Conservation (phyloP, 1,140 invertebrate genomes). For the Penaeus japonicus region DNA sequence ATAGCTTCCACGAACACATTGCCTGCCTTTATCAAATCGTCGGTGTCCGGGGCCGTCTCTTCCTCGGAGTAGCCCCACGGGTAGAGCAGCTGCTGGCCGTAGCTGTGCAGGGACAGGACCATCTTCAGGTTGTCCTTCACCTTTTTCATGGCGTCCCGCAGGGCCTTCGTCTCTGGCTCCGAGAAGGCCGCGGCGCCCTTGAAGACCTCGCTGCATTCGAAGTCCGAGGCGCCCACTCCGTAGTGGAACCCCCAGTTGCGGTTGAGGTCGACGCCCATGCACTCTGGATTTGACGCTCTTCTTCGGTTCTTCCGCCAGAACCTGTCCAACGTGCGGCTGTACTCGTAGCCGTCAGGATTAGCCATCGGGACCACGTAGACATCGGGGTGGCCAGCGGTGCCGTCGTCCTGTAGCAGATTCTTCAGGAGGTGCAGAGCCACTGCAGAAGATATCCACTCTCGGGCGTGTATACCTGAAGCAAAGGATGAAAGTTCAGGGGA, state of each 20-base stretch:
- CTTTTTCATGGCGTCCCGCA: slow-evolving; percentile 59
- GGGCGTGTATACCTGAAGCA: slow-evolving; percentile 76
- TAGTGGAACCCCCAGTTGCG: slow-evolving; percentile 60
- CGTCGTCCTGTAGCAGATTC: slow-evolving; percentile 72
- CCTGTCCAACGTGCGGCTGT: slow-evolving; percentile 59
- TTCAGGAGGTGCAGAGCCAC: slow-evolving; percentile 83
- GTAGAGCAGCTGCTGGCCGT: slow-evolving; percentile 85
- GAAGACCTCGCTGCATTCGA: slow-evolving; percentile 70
- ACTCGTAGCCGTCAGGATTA: slow-evolving; percentile 60
- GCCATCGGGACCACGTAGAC: slow-evolving; percentile 63
- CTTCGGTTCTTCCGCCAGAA: slow-evolving; percentile 61
- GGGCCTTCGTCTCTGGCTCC: slow-evolving; percentile 63
- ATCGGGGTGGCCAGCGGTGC: slow-evolving; percentile 79
- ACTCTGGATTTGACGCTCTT: slow-evolving; percentile 4
- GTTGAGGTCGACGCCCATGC: slow-evolving; percentile 61
- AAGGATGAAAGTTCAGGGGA: not conserved
- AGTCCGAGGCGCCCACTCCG: slow-evolving; percentile 70
- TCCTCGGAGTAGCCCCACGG: slow-evolving; percentile 80
- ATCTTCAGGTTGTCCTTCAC: slow-evolving; percentile 74
- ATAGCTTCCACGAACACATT: slow-evolving; percentile 48
- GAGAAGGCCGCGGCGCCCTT: slow-evolving; percentile 67
- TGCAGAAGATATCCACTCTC: slow-evolving; percentile 92
- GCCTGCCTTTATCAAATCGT: slow-evolving; percentile 25
- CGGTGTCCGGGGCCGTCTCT: slow-evolving; percentile 35
- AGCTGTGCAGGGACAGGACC: slow-evolving; percentile 79